Conservation (phyloP, 2,113 vertebrate species). For the Rhinopomastus cyanomelas region DNA sequence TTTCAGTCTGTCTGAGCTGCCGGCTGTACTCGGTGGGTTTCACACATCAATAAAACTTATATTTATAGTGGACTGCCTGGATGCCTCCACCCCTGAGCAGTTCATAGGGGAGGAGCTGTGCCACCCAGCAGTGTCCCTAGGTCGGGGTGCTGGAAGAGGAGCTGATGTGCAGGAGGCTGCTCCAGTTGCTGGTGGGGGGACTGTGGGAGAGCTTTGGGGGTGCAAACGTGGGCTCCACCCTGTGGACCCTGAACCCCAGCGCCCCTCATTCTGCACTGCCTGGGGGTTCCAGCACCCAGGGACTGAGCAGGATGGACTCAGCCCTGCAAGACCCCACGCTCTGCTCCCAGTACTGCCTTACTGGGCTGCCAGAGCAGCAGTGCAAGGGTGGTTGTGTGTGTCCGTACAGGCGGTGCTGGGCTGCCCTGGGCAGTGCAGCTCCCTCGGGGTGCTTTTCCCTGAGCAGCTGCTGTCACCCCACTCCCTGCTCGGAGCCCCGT, state of each 20-base stretch:
- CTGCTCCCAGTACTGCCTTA: neutral
- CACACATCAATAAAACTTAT: slow-evolving; percentile 81
- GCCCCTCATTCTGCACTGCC: neutral
- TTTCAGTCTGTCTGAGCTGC: slow-evolving; percentile 33
- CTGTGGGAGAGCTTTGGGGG: neutral
- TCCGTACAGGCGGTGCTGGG: neutral
- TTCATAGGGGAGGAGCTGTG: rapidly evolving
- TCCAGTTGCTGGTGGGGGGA: neutral
- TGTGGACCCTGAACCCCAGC: neutral
- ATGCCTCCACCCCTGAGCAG: neutral
- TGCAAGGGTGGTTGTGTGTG: rapidly evolving
- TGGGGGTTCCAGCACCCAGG: neutral
- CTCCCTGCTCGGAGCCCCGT: rapidly evolving
- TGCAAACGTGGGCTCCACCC: rapidly evolving
- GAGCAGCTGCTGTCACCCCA: rapidly evolving
- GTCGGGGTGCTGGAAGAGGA: neutral
- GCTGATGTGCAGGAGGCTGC: rapidly evolving
- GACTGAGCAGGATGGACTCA: rapidly evolving
- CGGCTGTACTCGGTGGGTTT: slow-evolving; percentile 72
- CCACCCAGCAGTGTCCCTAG: no score
- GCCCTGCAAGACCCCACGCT: rapidly evolving
- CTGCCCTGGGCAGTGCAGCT: neutral
- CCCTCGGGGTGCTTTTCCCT: neutral
- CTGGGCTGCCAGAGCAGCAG: neutral
- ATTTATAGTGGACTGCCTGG: slow-evolving; percentile 74